phyloP scores from a whole-genome alignment of 2,888 invertebrate genomes.

The Synanthedon formicaeformis region DNA sequence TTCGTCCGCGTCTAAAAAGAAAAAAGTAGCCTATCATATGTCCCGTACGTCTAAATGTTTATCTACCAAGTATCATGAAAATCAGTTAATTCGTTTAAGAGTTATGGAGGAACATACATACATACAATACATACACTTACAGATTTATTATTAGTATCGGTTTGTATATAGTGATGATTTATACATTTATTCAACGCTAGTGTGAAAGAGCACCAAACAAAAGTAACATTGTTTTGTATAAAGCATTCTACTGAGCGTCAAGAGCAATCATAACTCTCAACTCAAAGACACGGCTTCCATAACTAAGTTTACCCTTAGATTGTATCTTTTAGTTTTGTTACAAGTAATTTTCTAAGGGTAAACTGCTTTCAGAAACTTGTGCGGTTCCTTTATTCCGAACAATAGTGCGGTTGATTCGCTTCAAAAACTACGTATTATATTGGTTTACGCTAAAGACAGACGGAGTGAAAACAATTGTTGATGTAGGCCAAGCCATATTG shows the following conservation, averaged over 20 bases:
- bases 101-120: no score
- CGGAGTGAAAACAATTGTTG: conserved; percentile 3
- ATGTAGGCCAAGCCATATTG: neutral
- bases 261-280: neutral
- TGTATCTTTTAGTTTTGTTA: conserved; percentile 20
- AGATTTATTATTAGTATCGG: no score
- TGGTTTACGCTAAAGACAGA: neutral
- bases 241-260: neutral
- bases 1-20: no score
- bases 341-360: conserved; percentile 47
- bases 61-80: no score
- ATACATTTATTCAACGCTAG: no score
- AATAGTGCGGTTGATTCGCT: conserved; percentile 50
- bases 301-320: conserved; percentile 6
- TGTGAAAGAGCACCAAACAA: neutral
- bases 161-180: no score
- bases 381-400: conserved; percentile 52
- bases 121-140: no score
- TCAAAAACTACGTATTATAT: neutral
- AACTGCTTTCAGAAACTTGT: conserved; percentile 51
- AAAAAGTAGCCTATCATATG: no score
- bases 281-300: neutral
- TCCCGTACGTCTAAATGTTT: no score
- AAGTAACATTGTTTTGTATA: neutral
- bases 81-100: no score